These are phyloP conservation scores for Lepetodrilus schrolli DNA, from an alignment of 2,888 invertebrate species.

Conservation along the genomic window DNA sequence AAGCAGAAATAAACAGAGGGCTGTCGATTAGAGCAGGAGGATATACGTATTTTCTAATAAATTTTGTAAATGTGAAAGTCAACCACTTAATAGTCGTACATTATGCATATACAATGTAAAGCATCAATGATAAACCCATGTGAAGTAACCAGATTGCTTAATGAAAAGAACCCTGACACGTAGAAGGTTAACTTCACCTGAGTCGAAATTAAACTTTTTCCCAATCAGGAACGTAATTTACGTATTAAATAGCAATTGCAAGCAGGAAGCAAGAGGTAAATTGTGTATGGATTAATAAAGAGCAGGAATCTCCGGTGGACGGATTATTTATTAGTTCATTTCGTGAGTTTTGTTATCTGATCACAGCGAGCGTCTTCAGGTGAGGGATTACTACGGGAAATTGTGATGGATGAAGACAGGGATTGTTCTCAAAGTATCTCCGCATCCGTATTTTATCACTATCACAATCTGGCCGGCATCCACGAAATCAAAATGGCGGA, in stretches of 20 bases:
- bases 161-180: background rate
- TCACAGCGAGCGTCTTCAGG: conserved; percentile 2
- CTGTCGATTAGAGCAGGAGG: no score
- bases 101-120: no score
- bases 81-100: no score
- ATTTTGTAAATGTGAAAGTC: no score
- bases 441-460: conserved; percentile 13
- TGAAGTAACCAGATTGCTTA: no score
- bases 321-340: conserved; percentile 20
- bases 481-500: conserved; percentile 27
- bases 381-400: conserved; percentile 9
- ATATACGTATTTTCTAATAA: no score
- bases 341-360: conserved; percentile 26
- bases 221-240: background rate
- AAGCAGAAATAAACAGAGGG: no score
- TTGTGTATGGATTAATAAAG: conserved; percentile 27
- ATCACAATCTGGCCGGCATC: conserved; percentile 2
- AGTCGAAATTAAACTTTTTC: background rate
- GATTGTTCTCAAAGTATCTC: background rate
- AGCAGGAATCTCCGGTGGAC: background rate
- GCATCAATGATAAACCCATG: no score
- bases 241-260: conserved; percentile 5
- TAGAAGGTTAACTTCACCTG: background rate
- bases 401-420: conserved; percentile 17
- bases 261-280: conserved; percentile 11